Evolutionary conservation across 1,140 invertebrate species (phyloP).

Genomic region (Drosophila albomicans): DNA sequence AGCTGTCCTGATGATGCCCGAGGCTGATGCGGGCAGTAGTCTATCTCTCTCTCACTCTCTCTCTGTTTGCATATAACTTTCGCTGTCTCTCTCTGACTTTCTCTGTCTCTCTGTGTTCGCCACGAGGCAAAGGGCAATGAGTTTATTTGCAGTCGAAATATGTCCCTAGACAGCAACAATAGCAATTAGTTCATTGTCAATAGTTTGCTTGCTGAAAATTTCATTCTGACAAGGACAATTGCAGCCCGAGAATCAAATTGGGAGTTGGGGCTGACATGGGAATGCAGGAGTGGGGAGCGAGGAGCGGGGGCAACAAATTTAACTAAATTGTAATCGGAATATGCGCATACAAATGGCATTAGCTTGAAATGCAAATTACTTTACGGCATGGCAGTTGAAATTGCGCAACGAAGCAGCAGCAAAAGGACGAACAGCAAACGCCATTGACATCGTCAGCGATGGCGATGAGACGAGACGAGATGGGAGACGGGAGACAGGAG

Average conservation of each 20-base stretch:
- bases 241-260: not conserved
- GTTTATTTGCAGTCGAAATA: constrained; percentile 83
- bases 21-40: constrained; percentile 36
- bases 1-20: constrained; percentile 50
- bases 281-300: not conserved
- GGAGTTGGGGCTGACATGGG: no score
- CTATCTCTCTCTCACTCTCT: not conserved
- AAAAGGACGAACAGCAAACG: not conserved
- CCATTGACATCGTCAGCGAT: not conserved
- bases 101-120: not conserved
- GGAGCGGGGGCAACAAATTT: constrained; percentile 57
- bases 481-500: constrained; percentile 19
- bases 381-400: constrained; percentile 65
- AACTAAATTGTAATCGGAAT: constrained; percentile 83
- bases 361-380: constrained; percentile 80
- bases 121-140: constrained; percentile 54
- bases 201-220: constrained; percentile 81
- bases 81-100: not conserved
- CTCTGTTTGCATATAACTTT: not conserved
- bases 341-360: constrained; percentile 82
- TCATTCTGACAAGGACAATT: constrained; percentile 65
- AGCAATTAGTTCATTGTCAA: constrained; percentile 83
- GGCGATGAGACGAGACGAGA: constrained; percentile 38
- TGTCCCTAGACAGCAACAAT: constrained; percentile 80
- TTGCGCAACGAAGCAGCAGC: constrained; percentile 1